phyloP scores from a whole-genome alignment of 2,797 vertebrate genomes.

The Galago senegalensis region DNA sequence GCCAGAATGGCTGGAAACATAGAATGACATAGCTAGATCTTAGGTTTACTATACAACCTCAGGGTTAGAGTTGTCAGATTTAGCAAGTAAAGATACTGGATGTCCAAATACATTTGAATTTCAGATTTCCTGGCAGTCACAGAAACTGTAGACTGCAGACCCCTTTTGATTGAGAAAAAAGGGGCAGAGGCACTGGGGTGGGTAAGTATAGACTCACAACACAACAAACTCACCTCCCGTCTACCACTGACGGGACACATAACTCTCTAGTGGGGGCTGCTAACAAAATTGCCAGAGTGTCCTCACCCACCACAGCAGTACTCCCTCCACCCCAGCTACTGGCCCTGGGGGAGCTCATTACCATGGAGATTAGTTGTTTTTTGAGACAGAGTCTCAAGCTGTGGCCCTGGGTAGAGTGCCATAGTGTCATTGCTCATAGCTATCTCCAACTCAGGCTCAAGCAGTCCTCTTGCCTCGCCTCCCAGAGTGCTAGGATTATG shows the following conservation, averaged over 20 bases:
- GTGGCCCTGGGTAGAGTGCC: too few species aligned
- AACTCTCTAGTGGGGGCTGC: not conserved
- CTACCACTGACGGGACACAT: not conserved
- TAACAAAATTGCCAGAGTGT: not conserved
- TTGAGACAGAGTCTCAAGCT: too few species aligned
- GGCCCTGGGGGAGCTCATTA: not conserved
- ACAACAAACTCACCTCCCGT: not conserved
- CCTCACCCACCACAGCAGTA: not conserved
- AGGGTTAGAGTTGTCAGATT: not conserved
- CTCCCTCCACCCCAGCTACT: not conserved
- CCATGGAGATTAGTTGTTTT: too few species aligned
- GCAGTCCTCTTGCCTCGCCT: too few species aligned
- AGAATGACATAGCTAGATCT: not conserved
- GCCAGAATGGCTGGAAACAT: not conserved
- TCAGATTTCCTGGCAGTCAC: not conserved
- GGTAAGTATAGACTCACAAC: not conserved
- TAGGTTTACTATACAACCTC: not conserved
- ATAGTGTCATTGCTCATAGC: too few species aligned
- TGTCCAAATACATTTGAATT: not conserved
- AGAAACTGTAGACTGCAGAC: not conserved
- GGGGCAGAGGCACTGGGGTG: not conserved
- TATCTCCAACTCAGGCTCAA: too few species aligned
- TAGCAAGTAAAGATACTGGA: not conserved
- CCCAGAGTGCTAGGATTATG: too few species aligned
- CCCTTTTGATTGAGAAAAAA: conserved; percentile 13